Percentiles rank a stretch among this genome's conserved stretches.
Conservation (phyloP, 2,888 invertebrate genomes). For the Uloborus plumipes region DNA sequence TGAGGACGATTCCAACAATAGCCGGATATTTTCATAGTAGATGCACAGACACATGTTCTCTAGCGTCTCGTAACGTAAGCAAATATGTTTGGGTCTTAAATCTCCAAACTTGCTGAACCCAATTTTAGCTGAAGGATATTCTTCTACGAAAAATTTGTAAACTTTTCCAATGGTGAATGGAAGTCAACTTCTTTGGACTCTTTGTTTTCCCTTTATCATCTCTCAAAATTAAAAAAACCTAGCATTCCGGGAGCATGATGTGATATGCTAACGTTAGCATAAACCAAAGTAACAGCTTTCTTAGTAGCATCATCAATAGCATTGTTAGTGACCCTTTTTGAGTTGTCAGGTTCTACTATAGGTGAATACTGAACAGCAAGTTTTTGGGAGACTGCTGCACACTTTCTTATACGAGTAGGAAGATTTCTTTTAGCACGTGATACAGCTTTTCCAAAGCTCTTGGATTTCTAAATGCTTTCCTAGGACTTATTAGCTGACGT, state of each 20-base stretch:
- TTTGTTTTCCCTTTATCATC: not conserved
- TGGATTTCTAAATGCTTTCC: not conserved
- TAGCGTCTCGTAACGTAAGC: not conserved
- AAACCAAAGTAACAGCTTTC: no score
- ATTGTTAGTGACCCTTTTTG: no score
- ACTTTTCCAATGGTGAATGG: not conserved
- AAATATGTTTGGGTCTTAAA: constrained; percentile 5
- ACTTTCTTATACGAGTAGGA: not conserved
- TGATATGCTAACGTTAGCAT: no score
- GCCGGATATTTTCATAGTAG: not conserved
- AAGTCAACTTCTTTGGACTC: constrained; percentile 4
- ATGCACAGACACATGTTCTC: not conserved
- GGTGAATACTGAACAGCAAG: no score
- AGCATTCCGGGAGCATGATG: no score
- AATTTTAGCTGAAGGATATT: constrained; percentile 6
- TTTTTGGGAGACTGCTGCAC: not conserved
- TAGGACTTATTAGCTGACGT: not conserved
- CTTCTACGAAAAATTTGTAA: not conserved
- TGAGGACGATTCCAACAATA: not conserved
- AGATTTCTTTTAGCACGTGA: constrained; percentile 3
- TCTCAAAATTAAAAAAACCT: no score
- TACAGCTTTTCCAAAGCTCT: constrained; percentile 5
- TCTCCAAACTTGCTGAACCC: constrained; percentile 8
- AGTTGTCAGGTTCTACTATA: no score
- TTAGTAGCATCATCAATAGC: no score